A percentile compares a stretch with the other conserved stretches of the same genome.
Conservation (phyloP, 2,113 vertebrate genomes). For the Gobius niger region DNA sequence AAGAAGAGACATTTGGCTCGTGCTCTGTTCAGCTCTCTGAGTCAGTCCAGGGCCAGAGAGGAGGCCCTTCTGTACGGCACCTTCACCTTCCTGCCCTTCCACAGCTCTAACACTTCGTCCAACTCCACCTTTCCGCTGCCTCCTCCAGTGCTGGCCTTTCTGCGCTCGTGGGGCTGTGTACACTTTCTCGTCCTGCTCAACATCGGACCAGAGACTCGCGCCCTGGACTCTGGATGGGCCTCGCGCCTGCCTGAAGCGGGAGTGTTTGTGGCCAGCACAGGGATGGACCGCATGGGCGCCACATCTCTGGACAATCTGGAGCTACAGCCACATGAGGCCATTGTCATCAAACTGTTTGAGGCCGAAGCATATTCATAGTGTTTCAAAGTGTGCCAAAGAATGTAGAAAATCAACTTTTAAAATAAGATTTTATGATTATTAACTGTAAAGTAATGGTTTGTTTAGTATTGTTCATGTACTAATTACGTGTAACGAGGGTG, state of each 20-base stretch:
- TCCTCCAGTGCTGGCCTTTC: slow-evolving; percentile 64
- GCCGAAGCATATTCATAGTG: slow-evolving; percentile 49
- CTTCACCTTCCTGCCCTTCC: slow-evolving; percentile 71
- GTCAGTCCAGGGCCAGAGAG: slow-evolving; percentile 63
- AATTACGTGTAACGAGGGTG: neutral
- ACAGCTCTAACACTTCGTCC: slow-evolving; percentile 28
- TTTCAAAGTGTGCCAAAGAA: neutral
- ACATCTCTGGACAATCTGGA: slow-evolving; percentile 54
- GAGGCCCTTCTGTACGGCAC: slow-evolving; percentile 70
- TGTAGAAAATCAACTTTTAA: neutral
- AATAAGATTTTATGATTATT: neutral
- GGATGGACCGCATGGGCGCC: slow-evolving; percentile 60
- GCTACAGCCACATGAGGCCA: slow-evolving; percentile 68
- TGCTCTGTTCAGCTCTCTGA: slow-evolving; percentile 69
- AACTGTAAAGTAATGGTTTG: slow-evolving; percentile 19
- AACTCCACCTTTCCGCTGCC: slow-evolving; percentile 33
- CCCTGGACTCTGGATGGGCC: slow-evolving; percentile 60
- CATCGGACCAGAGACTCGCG: slow-evolving; percentile 40
- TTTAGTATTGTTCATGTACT: neutral
- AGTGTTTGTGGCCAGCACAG: slow-evolving; percentile 69
- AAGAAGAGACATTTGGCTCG: slow-evolving; percentile 1
- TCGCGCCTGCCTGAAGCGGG: slow-evolving; percentile 57
- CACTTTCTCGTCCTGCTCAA: slow-evolving; percentile 75
- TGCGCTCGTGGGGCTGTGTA: slow-evolving; percentile 76
- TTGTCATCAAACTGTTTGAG: slow-evolving; percentile 75